Base-by-base conservation (phyloP, 2,888 invertebrate genomes). In the Acrobasis consociella region DNA sequence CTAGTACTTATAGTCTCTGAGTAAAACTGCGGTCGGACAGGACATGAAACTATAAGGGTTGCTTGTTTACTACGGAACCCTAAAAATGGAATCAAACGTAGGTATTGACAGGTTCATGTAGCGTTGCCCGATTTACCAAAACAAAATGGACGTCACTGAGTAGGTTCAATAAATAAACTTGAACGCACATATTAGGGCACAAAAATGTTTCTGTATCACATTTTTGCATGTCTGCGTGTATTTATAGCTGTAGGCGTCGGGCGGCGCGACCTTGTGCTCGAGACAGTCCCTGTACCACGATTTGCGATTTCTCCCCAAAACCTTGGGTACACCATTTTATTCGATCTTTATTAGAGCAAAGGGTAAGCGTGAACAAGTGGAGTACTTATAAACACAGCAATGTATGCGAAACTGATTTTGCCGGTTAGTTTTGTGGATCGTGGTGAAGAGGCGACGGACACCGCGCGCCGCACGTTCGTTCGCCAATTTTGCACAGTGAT, bases 401-500 rank as follows among this genome's bases (percentile, higher is more conserved):
- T 82, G 81, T 66, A 76, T 66, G n/a, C 8, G 38, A 13, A 10
- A 16, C 3, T 5, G 62, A 59, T 49, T 53, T 64, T 62, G 60
- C 60, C 63, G 65, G 63, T 16, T 42, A 13, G 38, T 58, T 62
- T n/a, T n/a, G 58, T 16, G 62, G 49, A 42, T 37, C 52, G 53
- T 67, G 68, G 69, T 74, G 75, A 71, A 76, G 71, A 66, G 67
- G 72, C 74, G 77, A 73, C 80, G 83, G 83, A 79, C 83, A 71
- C 70, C 72, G 77, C 80, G 83, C 84, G 84, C 81, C 77, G 74
- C 77, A 74, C 74, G 80, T 83, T 80, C 79, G 84, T 82, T 85
- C 82, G 89, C 89, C 90, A 91, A 91, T 91, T 91, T 90, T 83
- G 90, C 90, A 78, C 80, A 83, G 83, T 84, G 86, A 85, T 86